Evolutionary conservation across 1,140 invertebrate genomes (phyloP), one percentile per base, ranked within the genome.

Genomic region (Proctacanthus coquilletti): DNA sequence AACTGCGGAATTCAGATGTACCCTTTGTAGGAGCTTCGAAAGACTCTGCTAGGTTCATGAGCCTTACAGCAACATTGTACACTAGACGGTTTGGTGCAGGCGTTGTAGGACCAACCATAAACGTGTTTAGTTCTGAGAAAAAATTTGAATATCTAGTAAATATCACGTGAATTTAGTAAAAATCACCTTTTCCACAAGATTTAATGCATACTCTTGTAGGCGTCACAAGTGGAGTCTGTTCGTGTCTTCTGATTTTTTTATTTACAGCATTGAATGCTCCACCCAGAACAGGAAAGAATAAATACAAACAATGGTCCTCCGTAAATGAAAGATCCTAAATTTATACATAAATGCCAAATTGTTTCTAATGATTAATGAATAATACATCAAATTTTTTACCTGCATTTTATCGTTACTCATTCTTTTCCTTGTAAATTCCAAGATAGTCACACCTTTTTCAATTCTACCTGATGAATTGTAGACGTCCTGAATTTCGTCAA

Each of bases 221-320:
- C 0, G 85, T 87, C 10, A 92, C 63, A n/a, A 75, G 63, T 0
- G 89, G 89, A 2, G 75, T 72, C 2, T 61, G 60, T 32, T 76
- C 69, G 53, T 95, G 91, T 48, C 88, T 87, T 36, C 74, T 66
- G 25, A 89, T 87, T 48, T 81, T 81, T 57, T 89, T 92, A 54
- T 77, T 85, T 9, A 84, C 80, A 11, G 76, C 64, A 57, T 91
- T 78, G 57, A 82, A 88, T 4, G 60, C 65, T 3, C 89, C 88
- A 6, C 89, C 89, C 53, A 79, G 75, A 0, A 84, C 71, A 1
- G 84, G 81, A 66, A 87, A 94, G 70, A 93, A 80, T 55, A 94
- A 70, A 60, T 88, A 91, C 3, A 84, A 61, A 53, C 88, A 94
- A 34, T 79, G 66, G 5, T 77, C 73, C 47, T 88, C 77, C 0